Evolutionary conservation across 2,888 invertebrate species (phyloP).

Genomic region (Eupithecia subumbrata): DNA sequence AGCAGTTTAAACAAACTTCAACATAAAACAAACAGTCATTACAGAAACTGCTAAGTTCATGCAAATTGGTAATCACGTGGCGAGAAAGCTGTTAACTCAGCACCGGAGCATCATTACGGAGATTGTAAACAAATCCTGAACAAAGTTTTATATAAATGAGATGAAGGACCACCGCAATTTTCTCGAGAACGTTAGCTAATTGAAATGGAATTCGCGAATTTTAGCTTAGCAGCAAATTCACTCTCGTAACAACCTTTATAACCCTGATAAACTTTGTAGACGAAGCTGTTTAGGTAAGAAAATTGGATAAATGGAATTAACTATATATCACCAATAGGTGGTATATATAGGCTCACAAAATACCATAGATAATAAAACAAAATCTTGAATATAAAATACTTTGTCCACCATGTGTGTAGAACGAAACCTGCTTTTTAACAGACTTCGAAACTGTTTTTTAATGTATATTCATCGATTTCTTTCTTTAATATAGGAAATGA

Average conservation of each 20-base stretch:
- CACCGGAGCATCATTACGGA: slow-evolving; percentile 60
- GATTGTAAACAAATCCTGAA: slow-evolving; percentile 67
- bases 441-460: neutral
- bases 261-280: neutral
- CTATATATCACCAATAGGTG: neutral
- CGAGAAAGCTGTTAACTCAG: slow-evolving; percentile 62
- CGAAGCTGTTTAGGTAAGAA: neutral
- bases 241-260: neutral
- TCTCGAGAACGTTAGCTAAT: slow-evolving; percentile 49
- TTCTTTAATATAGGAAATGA: neutral
- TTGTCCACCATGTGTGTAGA: neutral
- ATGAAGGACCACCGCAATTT: slow-evolving; percentile 63
- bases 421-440: neutral
- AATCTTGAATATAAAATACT: too few relatives aligned
- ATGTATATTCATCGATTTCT: neutral
- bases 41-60: slow-evolving; percentile 45
- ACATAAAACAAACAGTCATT: slow-evolving; percentile 32
- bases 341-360: neutral
- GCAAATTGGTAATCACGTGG: slow-evolving; percentile 57
- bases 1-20: slow-evolving; percentile 35
- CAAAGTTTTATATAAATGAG: slow-evolving; percentile 63
- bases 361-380: too few relatives aligned
- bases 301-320: neutral
- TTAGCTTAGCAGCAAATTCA: slow-evolving; percentile 4
- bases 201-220: slow-evolving; percentile 48